Conservation (phyloP, 2,113 vertebrate genomes). For the Hyaena hyaena region DNA sequence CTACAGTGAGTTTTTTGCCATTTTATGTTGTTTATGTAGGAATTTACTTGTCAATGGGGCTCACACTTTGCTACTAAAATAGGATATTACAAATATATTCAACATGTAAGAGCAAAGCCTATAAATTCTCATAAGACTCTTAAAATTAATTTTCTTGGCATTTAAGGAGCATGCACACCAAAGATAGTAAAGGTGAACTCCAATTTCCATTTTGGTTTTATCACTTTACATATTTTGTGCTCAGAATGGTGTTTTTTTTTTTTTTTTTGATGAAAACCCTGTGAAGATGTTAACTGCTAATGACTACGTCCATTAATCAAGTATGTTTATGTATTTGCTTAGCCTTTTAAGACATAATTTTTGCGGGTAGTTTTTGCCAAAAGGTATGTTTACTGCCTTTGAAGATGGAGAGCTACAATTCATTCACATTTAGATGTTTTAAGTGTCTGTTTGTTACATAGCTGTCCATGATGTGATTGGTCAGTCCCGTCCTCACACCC, state of each 20-base stretch:
- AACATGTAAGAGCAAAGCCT: slow-evolving; percentile 26
- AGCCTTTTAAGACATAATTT: neutral
- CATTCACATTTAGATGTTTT: neutral
- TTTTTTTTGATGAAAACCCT: neutral
- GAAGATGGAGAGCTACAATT: neutral
- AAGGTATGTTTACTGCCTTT: neutral
- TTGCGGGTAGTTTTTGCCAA: neutral
- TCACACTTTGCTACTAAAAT: neutral
- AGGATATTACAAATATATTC: neutral
- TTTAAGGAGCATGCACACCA: neutral
- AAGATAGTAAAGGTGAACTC: neutral
- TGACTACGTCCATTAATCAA: neutral
- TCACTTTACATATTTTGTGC: neutral
- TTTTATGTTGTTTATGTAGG: neutral
- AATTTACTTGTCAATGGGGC: neutral
- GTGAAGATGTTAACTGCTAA: neutral
- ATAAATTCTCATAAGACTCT: neutral
- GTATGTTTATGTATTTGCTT: neutral
- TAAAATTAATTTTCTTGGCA: slow-evolving; percentile 12
- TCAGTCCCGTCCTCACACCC: neutral
- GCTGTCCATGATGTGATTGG: neutral
- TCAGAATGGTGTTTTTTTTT: neutral
- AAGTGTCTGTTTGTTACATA: neutral
- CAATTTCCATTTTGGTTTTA: neutral
- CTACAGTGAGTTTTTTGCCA: neutral